Base-by-base conservation (phyloP, 2,888 invertebrate genomes). In the Patella ulyssiponensis region DNA sequence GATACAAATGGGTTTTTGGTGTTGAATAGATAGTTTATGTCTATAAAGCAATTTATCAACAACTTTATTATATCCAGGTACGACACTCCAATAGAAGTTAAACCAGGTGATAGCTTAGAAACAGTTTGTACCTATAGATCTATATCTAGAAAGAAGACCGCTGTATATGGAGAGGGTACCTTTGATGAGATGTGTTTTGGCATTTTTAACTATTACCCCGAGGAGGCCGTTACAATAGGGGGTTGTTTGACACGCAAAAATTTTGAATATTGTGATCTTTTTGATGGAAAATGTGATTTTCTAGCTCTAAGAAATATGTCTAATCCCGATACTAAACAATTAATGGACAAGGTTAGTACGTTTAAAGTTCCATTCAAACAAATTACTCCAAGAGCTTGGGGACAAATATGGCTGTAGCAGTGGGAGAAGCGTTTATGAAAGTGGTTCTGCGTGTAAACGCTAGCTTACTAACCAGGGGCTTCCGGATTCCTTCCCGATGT, bases 131-230 rank as follows among this genome's bases (percentile, higher is more conserved):
- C 64, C 64, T 64, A 20, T 23, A 64, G 23, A 64, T 64, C 64
- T 12, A 23, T 64, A 23, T 64, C 64, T 12, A 64, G 64, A 64
- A 20, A 23, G 11, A 20, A 23, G 23, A 64, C 64, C 3, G 64
- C 64, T 20, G 20, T 64, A 3, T 64, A 23, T 14, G 64, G 64
- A 64, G 64, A 64, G 23, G 64, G 64, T 9, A 64, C 74, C 20
- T 74, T 64, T 58, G 74, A 74, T 44, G 74, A 74, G 69, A 74
- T 74, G 74, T 74, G 74, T 74, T 74, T 74, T 58, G 74, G 74
- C 9, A 54, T 74, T 33, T 74, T 74, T 20, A 74, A 56, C 17
- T 64, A 33, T 44, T 74, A 74, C 44, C 74, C 74, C 12, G 64
- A 20, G 4, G 56, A 74, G 74, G 44, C 23, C 20, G 4, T 74